Evolutionary conservation across 2,113 vertebrate species (phyloP).

Genomic region (Cephalopholis sonnerati): DNA sequence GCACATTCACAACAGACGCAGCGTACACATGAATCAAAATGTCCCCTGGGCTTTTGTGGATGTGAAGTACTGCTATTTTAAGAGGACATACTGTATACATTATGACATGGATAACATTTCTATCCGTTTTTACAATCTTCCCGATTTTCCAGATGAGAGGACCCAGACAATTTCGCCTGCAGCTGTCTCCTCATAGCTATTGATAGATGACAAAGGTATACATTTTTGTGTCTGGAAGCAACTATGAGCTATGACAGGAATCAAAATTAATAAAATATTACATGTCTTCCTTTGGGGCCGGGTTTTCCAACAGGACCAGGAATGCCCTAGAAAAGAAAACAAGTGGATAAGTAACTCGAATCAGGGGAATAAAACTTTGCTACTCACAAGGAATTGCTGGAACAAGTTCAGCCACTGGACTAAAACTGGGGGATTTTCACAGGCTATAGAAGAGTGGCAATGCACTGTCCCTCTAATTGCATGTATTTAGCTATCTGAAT

Average conservation of each 20-base stretch:
- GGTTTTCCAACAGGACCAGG: slow-evolving; percentile 90
- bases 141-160: neutral
- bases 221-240: neutral
- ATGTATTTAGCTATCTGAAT: neutral
- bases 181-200: neutral
- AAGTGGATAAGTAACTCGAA: slow-evolving; percentile 11
- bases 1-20: slow-evolving; percentile 32
- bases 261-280: slow-evolving; percentile 72
- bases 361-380: neutral
- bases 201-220: slow-evolving; percentile 5
- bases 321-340: slow-evolving; percentile 86
- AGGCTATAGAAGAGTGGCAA: neutral
- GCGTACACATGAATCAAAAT: neutral
- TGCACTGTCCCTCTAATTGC: neutral
- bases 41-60: neutral
- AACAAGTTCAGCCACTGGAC: neutral
- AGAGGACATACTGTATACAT: neutral
- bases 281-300: slow-evolving; percentile 93
- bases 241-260: neutral
- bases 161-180: neutral
- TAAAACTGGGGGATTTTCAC: neutral
- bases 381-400: neutral
- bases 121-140: neutral
- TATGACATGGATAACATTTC: slow-evolving; percentile 5
- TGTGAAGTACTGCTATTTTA: slow-evolving; percentile 9